Evolutionary conservation across 2,888 invertebrate genomes (phyloP), one percentile per base, ranked within the genome.

Genomic region (Osmoderma eremita): DNA sequence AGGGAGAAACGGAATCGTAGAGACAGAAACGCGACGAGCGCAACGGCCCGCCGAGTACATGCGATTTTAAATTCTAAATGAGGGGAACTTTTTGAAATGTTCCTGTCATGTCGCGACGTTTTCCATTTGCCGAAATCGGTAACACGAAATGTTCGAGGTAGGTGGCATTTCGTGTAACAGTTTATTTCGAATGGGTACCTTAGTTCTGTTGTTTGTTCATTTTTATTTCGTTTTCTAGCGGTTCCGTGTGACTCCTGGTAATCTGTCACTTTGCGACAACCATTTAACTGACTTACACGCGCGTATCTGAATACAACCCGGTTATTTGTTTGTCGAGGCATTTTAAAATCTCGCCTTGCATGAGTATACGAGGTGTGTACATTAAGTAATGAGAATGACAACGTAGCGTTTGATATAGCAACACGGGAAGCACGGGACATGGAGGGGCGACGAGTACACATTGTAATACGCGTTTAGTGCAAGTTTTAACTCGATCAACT

Each of bases 91-190:
- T 64, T 61, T 68, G 68, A 68, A 68, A 68, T 68, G 68, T 65
- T 68, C 49, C 65, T 68, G 68, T 68, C 68, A 68, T 68, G 68
- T 48, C 48, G 42, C 61, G 68, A 68, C 68, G 68, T 68, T 68
- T 68, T 65, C 64, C 68, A 68, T 68, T 68, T 68, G 39, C 53
- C 53, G 45, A 48, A 45, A 42, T 58, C 56, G 56, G 56, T 41
- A 22, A 42, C 42, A 30, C 42, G 58, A 45, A 61, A 45, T 24
- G 45, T 48, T 45, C 30, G 30, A 17, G 24, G 18, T 45, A 12
- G 38, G 36, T 17, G 53, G 45, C 18, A 45, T 61, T 48, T 45
- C 58, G 36, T 61, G 48, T 61, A 48, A 18, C 45, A 17, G 15
- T 6, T 17, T 3, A 45, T 45, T 48, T 24, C 45, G 30, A 61